phyloP scores from a whole-genome alignment of 2,797 vertebrate species.

The Peromyscus melanophrys region DNA sequence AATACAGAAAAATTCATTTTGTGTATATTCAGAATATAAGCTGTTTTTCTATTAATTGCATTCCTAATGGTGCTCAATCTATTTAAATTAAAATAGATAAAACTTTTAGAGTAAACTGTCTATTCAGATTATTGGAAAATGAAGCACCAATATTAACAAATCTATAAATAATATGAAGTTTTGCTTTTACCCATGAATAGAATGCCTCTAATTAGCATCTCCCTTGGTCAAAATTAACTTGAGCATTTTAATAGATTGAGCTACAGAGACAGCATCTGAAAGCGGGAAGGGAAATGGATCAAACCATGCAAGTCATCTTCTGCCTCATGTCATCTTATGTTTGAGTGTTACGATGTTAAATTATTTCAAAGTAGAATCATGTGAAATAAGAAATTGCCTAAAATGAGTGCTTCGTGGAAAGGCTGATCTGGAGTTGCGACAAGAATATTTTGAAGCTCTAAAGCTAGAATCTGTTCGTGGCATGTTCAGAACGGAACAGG shows the following conservation, averaged over 20 bases:
- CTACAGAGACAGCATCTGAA: background rate
- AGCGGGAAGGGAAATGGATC: background rate
- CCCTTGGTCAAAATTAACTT: background rate
- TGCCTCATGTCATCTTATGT: slow-evolving; percentile 20
- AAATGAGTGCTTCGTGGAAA: slow-evolving; percentile 55
- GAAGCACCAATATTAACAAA: slow-evolving; percentile 9
- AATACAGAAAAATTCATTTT: background rate
- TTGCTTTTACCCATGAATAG: background rate
- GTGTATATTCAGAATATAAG: background rate
- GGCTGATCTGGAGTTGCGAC: slow-evolving; percentile 45
- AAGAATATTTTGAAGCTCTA: slow-evolving; percentile 60
- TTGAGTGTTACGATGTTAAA: background rate
- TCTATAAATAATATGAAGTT: background rate
- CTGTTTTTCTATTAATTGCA: background rate
- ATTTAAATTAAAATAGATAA: slow-evolving; percentile 17
- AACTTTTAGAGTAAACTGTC: background rate
- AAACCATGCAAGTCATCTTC: background rate
- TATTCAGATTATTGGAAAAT: background rate
- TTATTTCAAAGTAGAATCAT: slow-evolving; percentile 57
- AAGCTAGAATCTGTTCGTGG: slow-evolving; percentile 60
- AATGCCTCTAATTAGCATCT: slow-evolving; percentile 17
- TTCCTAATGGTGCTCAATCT: background rate
- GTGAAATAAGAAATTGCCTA: slow-evolving; percentile 47
- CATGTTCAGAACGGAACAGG: slow-evolving; percentile 27
- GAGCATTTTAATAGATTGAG: slow-evolving; percentile 5